These are phyloP conservation scores for Antedon mediterranea DNA, from an alignment of 53 echinoderm and acorn worm species.

Conservation along the genomic window DNA sequence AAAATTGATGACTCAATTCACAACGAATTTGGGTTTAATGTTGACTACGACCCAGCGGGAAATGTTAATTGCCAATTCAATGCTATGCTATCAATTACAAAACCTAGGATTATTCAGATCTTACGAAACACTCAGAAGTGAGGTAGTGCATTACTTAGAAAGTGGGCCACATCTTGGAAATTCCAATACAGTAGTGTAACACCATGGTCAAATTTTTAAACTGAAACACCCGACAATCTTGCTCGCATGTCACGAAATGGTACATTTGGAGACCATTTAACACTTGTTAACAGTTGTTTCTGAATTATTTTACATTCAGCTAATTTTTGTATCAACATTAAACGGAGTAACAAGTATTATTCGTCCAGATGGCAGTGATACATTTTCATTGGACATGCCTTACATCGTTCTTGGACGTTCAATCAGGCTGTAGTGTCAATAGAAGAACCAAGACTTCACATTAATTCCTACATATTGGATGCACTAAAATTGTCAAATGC, in stretches of 20 bases:
- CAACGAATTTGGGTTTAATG: constrained; percentile 11
- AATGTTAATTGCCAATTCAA: constrained; percentile 20
- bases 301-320: too few relatives aligned
- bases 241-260: constrained; percentile 16
- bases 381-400: too few relatives aligned
- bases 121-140: constrained; percentile 8
- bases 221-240: background rate
- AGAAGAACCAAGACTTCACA: constrained; percentile 7
- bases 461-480: background rate
- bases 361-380: too few relatives aligned
- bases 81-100: constrained; percentile 7
- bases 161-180: constrained; percentile 3
- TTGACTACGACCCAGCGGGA: constrained; percentile 8
- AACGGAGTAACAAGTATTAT: too few relatives aligned
- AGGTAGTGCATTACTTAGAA: constrained; percentile 11
- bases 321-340: too few relatives aligned
- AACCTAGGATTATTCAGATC: constrained; percentile 7
- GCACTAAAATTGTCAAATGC: constrained; percentile 4
- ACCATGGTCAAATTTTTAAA: constrained; percentile 7
- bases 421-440: constrained; percentile 2
- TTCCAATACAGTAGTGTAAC: constrained; percentile 2
- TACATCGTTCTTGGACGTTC: background rate
- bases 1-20: background rate
- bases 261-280: constrained; percentile 14
- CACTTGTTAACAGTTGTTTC: constrained; percentile 1